Base-by-base conservation (phyloP, 2,888 invertebrate species). In the Rapana venosa region DNA sequence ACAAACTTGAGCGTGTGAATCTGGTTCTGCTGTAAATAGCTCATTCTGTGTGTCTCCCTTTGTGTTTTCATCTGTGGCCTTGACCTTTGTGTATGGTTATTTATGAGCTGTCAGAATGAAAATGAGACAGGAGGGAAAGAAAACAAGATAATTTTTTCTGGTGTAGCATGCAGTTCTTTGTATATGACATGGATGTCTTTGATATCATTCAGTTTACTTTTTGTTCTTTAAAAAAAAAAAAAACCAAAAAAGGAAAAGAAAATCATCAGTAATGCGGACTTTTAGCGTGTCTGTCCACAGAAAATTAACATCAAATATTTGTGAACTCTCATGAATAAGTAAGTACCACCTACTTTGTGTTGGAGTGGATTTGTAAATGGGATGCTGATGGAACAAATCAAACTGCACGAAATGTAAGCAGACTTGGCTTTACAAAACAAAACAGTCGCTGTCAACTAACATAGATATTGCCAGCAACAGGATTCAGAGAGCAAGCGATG, bases 31-130 rank as follows among this genome's bases (percentile, higher is more conserved):
- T 74, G 74, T 11, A 74, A 26, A 74, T 11, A 17, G 8, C 74
- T 74, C 74, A n/a, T n/a, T 22, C 22, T 11, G 17, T 32, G 32
- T 35, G 17, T 79, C 79, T 79, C 35, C 79, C 79, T 79, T 79
- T 79, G 17, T 79, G 35, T 79, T 79, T 15, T 79, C 32, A 35
- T 79, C 13, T 79, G 79, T 79, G 79, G 79, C 79, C 79, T 79
- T 79, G 32, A 79, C 15, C 32, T 79, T 35, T 5, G 15, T 35
- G 79, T 35, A 1, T 79, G 35, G 17, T 35, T 79, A 79, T 79
- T 79, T 79, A 15, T 79, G 79, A 79, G 35, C 35, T 15, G 79
- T 32, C 30, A 79, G 79, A 17, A 35, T 32, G 35, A 35, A 79
- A 15, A 35, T 47, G 79, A 79, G 79, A 35, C 15, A 13, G 35